Evolutionary conservation across 2,888 invertebrate genomes (phyloP).

Genomic region (Polydesmus complanatus): DNA sequence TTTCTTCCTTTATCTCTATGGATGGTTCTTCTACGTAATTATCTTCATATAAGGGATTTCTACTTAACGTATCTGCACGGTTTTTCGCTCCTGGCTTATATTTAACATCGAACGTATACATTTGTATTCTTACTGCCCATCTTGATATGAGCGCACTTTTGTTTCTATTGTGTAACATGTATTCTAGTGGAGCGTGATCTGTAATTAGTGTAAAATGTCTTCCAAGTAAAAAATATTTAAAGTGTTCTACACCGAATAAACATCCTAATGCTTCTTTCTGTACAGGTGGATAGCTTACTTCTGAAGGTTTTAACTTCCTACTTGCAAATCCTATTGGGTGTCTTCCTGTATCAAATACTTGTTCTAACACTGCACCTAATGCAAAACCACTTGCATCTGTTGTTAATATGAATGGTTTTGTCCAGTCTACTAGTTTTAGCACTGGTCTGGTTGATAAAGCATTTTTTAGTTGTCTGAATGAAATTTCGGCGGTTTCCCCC

Average conservation of each 20-base stretch:
- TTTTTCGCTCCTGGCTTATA: constrained; percentile 26
- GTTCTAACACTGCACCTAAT: too few species aligned
- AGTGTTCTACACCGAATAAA: constrained; percentile 30
- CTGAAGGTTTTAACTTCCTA: constrained; percentile 26
- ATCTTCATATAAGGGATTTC: too few species aligned
- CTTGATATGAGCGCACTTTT: constrained; percentile 27
- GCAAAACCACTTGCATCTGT: constrained; percentile 7
- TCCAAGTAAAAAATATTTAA: constrained; percentile 29
- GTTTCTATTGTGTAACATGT: constrained; percentile 29
- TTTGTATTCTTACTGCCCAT: constrained; percentile 28
- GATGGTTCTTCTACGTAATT: too few species aligned
- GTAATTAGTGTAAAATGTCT: constrained; percentile 28
- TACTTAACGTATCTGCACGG: constrained; percentile 27
- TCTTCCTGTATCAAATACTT: neutral
- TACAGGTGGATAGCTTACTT: constrained; percentile 31
- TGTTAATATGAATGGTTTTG: neutral
- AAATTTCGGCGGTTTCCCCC: neutral
- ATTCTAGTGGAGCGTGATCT: constrained; percentile 28
- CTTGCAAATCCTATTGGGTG: constrained; percentile 27
- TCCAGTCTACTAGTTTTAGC: neutral
- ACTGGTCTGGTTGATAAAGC: neutral
- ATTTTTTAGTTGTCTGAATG: constrained; percentile 1
- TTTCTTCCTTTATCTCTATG: too few species aligned
- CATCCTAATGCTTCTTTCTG: too few species aligned
- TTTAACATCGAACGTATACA: constrained; percentile 27